A percentile compares a stretch with the other conserved stretches of the same genome.
phyloP scores from a whole-genome alignment of 2,888 invertebrate species.

The Drosophila pullipes region DNA sequence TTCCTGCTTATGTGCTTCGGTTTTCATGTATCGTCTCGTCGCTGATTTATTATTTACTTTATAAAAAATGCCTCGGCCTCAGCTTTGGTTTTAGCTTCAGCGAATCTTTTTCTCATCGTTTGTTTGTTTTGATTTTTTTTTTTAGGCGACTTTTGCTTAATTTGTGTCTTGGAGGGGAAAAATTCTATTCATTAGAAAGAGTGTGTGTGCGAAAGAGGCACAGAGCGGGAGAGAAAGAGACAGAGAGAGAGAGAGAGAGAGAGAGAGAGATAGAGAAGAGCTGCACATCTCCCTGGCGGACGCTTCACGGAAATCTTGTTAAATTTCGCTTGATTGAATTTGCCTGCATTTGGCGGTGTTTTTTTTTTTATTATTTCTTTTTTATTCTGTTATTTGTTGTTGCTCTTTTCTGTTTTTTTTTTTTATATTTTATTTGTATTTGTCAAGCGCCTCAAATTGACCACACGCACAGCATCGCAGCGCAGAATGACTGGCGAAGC shows the following conservation, averaged over 20 bases:
- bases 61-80: conserved; percentile 56
- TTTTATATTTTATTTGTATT: conserved; percentile 8
- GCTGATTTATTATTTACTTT: conserved; percentile 77
- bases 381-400: background rate
- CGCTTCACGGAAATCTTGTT: conserved; percentile 73
- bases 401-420: background rate
- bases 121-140: conserved; percentile 16
- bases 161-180: conserved; percentile 39
- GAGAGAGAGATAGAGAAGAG: background rate
- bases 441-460: conserved; percentile 50
- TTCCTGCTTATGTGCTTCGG: conserved; percentile 47
- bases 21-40: conserved; percentile 74
- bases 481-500: conserved; percentile 20
- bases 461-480: conserved; percentile 56
- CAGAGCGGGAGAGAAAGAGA: conserved; percentile 1
- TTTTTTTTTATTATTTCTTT: conserved; percentile 14
- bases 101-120: conserved; percentile 54
- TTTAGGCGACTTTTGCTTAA: conserved; percentile 55
- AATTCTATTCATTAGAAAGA: conserved; percentile 61
- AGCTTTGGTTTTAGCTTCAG: conserved; percentile 26
- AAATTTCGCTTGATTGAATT: conserved; percentile 78
- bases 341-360: conserved; percentile 53
- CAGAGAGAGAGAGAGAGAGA: background rate
- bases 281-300: conserved; percentile 27
- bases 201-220: conserved; percentile 4